These are phyloP conservation scores for Metopolophium dirhodum DNA, from an alignment of 1,140 invertebrate genomes.

Conservation along the genomic window DNA sequence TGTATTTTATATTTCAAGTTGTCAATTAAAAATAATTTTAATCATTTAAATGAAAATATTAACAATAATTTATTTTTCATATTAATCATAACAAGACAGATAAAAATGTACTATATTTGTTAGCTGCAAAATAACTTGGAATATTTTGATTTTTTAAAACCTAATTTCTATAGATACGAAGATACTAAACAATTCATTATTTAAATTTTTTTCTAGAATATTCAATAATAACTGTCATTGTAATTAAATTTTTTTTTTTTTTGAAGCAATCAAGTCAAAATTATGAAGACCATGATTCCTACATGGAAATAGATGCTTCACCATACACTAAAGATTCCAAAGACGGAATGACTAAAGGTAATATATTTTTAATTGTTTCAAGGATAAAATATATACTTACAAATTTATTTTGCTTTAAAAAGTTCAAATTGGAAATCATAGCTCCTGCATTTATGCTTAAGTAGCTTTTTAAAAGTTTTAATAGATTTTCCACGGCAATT, in stretches of 20 bases:
- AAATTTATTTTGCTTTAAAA: slow-evolving; percentile 43
- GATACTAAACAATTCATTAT: background rate
- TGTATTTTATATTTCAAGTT: background rate
- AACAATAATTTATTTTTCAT: background rate
- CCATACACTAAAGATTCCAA: slow-evolving; percentile 43
- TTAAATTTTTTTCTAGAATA: too few species aligned
- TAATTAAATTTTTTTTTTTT: background rate
- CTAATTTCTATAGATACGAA: background rate
- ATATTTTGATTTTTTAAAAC: too few species aligned
- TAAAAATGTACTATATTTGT: background rate
- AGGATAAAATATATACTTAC: background rate
- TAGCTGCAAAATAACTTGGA: background rate
- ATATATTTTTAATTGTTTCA: slow-evolving; percentile 28
- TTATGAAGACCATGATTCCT: slow-evolving; percentile 39
- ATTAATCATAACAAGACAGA: background rate
- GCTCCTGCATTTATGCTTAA: slow-evolving; percentile 49
- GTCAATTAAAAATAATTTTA: background rate
- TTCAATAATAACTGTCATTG: background rate
- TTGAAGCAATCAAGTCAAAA: slow-evolving; percentile 45
- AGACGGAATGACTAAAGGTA: slow-evolving; percentile 55
- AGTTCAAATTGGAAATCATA: background rate
- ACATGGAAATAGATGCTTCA: slow-evolving; percentile 52
- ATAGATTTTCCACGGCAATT: slow-evolving; percentile 27
- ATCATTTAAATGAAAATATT: background rate
- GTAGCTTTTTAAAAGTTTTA: slow-evolving; percentile 38